phyloP scores from a whole-genome alignment of 2,113 vertebrate genomes.

The Eonycteris spelaea region DNA sequence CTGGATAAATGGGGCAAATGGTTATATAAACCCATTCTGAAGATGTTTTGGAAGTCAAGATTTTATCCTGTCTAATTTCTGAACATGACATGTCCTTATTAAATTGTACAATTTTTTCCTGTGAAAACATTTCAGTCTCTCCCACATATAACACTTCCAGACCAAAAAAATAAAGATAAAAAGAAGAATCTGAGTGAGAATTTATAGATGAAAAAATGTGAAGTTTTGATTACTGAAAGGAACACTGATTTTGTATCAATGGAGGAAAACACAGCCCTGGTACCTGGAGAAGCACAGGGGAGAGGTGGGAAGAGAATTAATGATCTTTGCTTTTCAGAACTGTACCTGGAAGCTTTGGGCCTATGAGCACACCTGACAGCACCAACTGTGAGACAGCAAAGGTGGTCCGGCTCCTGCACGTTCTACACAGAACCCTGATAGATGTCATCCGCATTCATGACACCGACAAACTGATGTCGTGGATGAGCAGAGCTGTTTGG shows the following conservation, averaged over 20 bases:
- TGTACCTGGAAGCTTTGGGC: neutral
- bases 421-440: neutral
- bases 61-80: neutral
- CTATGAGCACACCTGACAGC: neutral
- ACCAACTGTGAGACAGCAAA: neutral
- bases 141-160: neutral
- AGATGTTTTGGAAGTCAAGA: neutral
- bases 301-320: neutral
- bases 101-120: neutral
- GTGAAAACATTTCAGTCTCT: neutral
- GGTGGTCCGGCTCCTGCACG: neutral
- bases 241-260: neutral
- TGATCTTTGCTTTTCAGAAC: neutral
- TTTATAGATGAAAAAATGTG: neutral
- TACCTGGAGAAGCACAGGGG: neutral
- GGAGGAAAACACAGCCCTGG: neutral
- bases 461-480: neutral
- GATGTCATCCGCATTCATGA: neutral
- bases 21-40: neutral
- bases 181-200: neutral
- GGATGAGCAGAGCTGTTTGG: neutral
- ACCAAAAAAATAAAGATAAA: neutral
- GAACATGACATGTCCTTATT: neutral
- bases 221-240: neutral
- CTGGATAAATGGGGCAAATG: neutral